Evolutionary conservation across 2,113 vertebrate species (phyloP).

Genomic region (Zeus faber): DNA sequence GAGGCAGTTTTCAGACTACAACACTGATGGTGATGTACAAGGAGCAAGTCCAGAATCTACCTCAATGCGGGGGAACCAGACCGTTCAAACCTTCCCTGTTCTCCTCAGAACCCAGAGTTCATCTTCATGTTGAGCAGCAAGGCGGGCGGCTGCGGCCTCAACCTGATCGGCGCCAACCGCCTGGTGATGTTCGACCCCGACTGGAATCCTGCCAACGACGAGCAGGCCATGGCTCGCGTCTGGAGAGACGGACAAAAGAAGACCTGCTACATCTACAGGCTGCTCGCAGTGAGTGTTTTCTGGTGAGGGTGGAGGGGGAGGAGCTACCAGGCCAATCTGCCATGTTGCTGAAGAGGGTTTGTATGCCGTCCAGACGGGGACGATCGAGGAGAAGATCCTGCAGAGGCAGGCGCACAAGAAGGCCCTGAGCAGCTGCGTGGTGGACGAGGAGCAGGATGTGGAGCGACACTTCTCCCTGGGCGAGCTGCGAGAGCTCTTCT

Average conservation of each 20-base stretch:
- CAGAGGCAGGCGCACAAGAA: slow-evolving; percentile 98
- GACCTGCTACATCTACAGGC: slow-evolving; percentile 93
- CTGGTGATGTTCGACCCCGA: slow-evolving; percentile 98
- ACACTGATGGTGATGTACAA: too few species aligned
- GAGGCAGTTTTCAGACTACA: too few species aligned
- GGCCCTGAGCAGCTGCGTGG: slow-evolving; percentile 96
- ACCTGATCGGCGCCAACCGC: slow-evolving; percentile 93
- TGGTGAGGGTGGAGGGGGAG: neutral
- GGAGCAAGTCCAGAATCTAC: too few species aligned
- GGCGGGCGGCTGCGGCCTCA: slow-evolving; percentile 95
- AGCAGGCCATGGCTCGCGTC: slow-evolving; percentile 97
- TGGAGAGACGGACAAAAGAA: slow-evolving; percentile 98
- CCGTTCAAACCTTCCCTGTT: neutral
- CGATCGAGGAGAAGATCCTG: slow-evolving; percentile 98
- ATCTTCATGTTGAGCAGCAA: slow-evolving; percentile 99
- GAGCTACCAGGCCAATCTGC: neutral
- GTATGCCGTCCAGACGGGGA: slow-evolving; percentile 80
- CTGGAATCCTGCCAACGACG: slow-evolving; percentile 98
- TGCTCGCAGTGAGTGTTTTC: slow-evolving; percentile 89
- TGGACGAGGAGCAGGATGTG: slow-evolving; percentile 95
- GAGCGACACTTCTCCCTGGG: slow-evolving; percentile 95
- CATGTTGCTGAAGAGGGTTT: neutral
- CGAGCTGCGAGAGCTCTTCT: slow-evolving; percentile 90
- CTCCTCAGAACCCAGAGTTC: slow-evolving; percentile 88
- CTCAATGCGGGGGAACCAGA: neutral